Percentiles rank a stretch among this genome's conserved stretches.
These are phyloP conservation scores for Oophaga pumilio DNA, from an alignment of 2,113 vertebrate species.

Conservation along the genomic window DNA sequence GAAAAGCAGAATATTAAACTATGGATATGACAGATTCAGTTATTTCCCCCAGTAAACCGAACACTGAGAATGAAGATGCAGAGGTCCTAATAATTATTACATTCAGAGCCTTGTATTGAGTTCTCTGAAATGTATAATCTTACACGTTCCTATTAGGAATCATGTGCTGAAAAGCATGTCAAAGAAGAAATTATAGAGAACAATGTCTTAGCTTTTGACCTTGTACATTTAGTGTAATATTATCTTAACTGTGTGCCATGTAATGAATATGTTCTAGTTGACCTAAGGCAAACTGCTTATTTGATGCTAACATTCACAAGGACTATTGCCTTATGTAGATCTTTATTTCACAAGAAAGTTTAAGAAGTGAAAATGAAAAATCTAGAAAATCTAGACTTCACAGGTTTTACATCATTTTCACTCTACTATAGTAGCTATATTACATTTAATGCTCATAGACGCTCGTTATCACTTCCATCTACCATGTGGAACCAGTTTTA, in stretches of 20 bases:
- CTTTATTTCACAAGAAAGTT: neutral
- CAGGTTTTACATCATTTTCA: neutral
- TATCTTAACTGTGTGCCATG: constrained; percentile 55
- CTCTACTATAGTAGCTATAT: neutral
- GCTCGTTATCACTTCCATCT: no score
- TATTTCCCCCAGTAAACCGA: neutral
- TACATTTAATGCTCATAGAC: neutral
- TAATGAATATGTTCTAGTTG: constrained; percentile 52
- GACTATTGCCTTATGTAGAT: constrained; percentile 32
- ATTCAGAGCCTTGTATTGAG: neutral
- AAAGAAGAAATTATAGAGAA: constrained; percentile 41
- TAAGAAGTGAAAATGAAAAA: constrained; percentile 2
- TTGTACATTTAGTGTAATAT: constrained; percentile 54
- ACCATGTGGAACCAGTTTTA: neutral
- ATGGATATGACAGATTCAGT: neutral
- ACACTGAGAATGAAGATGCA: neutral
- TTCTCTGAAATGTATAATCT: constrained; percentile 39
- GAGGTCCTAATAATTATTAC: constrained; percentile 5
- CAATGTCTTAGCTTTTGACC: constrained; percentile 54
- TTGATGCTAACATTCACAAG: constrained; percentile 41
- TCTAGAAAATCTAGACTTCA: neutral
- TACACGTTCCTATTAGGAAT: constrained; percentile 38
- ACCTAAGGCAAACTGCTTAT: constrained; percentile 47
- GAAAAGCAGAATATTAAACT: neutral
- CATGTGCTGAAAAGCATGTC: constrained; percentile 23